A percentile compares a stretch with the other conserved stretches of the same genome.
These are phyloP conservation scores for Drosophila funebris DNA, from an alignment of 1,140 invertebrate genomes.

Conservation along the genomic window DNA sequence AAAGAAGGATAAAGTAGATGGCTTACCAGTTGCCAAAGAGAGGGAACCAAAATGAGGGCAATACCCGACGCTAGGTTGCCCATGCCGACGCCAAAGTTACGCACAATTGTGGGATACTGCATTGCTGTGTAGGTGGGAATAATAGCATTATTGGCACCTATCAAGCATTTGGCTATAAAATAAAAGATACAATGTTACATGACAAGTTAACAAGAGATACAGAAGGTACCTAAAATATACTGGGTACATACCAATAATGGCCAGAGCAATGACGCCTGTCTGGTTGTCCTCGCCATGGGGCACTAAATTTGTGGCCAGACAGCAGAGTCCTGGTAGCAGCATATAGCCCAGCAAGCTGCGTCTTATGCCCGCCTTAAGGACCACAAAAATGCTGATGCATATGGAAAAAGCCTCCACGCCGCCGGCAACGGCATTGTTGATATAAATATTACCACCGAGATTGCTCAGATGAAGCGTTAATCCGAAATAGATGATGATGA, in stretches of 20 bases:
- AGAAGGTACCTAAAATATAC: background rate
- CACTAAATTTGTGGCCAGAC: constrained; percentile 86
- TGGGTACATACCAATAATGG: constrained; percentile 84
- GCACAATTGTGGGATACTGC: constrained; percentile 89
- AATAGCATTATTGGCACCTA: constrained; percentile 89
- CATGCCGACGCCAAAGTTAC: constrained; percentile 89
- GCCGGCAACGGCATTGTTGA: constrained; percentile 87
- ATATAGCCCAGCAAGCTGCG: constrained; percentile 87
- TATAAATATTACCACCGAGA: constrained; percentile 87
- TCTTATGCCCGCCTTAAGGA: constrained; percentile 87
- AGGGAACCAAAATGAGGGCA: constrained; percentile 88
- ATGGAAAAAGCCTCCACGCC: constrained; percentile 88
- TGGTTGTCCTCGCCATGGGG: constrained; percentile 82
- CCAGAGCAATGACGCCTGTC: constrained; percentile 84
- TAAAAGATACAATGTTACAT: background rate
- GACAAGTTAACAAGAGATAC: background rate
- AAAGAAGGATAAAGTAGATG: constrained; percentile 11
- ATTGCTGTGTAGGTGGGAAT: constrained; percentile 90
- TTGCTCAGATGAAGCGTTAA: constrained; percentile 89
- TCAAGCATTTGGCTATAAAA: constrained; percentile 86
- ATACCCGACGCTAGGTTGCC: constrained; percentile 89
- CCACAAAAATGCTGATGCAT: constrained; percentile 87
- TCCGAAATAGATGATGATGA: constrained; percentile 90
- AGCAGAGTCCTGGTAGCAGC: constrained; percentile 87
- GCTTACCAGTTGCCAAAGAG: constrained; percentile 89